A percentile compares a stretch with the other conserved stretches of the same genome.
These are phyloP conservation scores for Mystacornis crossleyi DNA, from an alignment of 2,113 vertebrate genomes.

Conservation along the genomic window DNA sequence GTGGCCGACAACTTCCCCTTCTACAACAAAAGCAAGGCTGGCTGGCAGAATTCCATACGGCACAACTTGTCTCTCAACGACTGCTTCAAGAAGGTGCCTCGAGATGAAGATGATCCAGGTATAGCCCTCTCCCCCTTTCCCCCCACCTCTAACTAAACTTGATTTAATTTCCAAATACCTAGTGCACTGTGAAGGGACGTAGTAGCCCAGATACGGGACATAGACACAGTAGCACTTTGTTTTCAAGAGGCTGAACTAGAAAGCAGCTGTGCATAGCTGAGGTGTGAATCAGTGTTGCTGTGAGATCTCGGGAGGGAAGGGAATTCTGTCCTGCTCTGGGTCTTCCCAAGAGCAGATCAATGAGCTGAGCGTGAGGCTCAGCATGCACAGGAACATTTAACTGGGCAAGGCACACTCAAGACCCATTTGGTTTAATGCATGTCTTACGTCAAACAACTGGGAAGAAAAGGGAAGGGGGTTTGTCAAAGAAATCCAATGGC, in stretches of 20 bases:
- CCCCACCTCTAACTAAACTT: rapidly evolving
- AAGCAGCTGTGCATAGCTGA: not conserved
- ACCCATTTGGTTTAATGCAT: not conserved
- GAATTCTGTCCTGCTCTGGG: not conserved
- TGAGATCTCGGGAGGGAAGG: not conserved
- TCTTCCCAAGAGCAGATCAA: not conserved
- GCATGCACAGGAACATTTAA: not conserved
- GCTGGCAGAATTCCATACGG: constrained; percentile 95
- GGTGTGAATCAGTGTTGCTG: not conserved
- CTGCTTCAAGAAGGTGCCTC: constrained; percentile 97
- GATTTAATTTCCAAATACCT: not conserved
- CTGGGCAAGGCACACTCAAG: not conserved
- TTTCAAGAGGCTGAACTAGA: not conserved
- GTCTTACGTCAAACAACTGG: not conserved
- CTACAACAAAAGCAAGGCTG: constrained; percentile 98
- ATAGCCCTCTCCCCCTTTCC: not conserved
- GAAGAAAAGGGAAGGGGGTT: not conserved
- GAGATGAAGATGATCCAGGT: constrained; percentile 98
- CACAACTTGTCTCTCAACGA: constrained; percentile 94
- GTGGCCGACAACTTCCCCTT: constrained; percentile 98
- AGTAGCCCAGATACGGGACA: not conserved
- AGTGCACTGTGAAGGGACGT: not conserved
- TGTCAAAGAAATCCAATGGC: not conserved
- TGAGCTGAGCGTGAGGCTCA: not conserved
- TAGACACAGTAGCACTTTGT: not conserved